Base-by-base conservation (phyloP, 2,888 invertebrate species). In the Drosophila glabriapex region DNA sequence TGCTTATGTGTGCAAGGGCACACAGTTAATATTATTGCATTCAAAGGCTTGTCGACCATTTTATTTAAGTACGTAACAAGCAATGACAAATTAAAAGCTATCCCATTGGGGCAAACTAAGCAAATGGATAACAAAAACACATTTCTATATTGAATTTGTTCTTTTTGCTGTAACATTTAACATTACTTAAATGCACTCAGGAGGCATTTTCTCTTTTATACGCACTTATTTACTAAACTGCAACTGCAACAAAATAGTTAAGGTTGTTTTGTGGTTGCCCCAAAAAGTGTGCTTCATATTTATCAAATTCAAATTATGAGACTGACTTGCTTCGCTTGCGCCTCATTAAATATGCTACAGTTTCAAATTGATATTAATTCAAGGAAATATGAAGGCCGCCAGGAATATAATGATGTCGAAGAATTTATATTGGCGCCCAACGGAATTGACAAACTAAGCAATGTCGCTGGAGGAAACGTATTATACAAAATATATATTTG, bases 231-330 rank as follows among this genome's bases (percentile, higher is more conserved):
- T 14, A 14, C 6, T 7, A 7, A 46, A 2, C 14, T 46, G 46
- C 22, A 22, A 22, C 14, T 46, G 46, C 46, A 1, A 4, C 14
- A 22, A 22, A 46, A 22, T 46, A 46, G 6, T 22, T 46, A 4
- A n/a, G n/a, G 41, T n/a, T 10, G 14, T 7, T 14, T 43, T 43
- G 22, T 43, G 14, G 4, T 35, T 14, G 14, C 35, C 35, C 35
- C 29, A 22, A 10, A 43, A 73, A 65, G 64, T 73, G 56, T 65
- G 75, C 74, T 68, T 49, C 14, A 33, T 9, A 37, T 39, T 58
- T 14, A 7, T 35, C 19, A 12, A 28, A 19, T 39, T n/a, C 14
- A 16, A 31, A 53, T 29, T n/a, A 2, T 31, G 10, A 19, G 14
- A 4, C 39, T 14, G 28, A 14, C 37, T 39, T 28, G 37, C 25